Percentiles rank a stretch among this genome's conserved stretches.
Conservation (phyloP, 2,113 vertebrate species). For the Tautogolabrus adspersus region DNA sequence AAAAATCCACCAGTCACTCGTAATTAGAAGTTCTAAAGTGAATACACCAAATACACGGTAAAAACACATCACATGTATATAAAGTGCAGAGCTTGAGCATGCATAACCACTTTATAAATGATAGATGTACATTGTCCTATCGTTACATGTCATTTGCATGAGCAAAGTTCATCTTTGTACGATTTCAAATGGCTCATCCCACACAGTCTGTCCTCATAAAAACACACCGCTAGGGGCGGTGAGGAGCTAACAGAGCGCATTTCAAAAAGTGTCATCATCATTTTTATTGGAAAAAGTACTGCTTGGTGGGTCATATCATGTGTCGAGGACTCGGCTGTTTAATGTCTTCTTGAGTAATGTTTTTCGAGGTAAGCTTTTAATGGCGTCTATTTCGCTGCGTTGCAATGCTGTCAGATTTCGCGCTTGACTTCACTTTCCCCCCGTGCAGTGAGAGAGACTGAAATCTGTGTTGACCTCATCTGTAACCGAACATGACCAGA, state of each 20-base stretch:
- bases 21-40: too few relatives aligned
- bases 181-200: neutral
- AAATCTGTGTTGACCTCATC: constrained; percentile 11
- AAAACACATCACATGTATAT: too few relatives aligned
- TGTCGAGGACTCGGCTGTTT: neutral
- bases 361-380: constrained; percentile 13
- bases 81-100: too few relatives aligned
- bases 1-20: too few relatives aligned
- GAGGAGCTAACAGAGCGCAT: constrained; percentile 13
- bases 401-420: neutral
- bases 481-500: neutral
- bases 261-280: constrained; percentile 39
- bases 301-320: constrained; percentile 5
- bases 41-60: too few relatives aligned
- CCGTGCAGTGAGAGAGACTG: neutral
- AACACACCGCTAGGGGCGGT: constrained; percentile 49
- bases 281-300: constrained; percentile 54
- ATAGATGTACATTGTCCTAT: neutral
- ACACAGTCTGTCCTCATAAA: neutral
- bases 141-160: neutral
- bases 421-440: constrained; percentile 50
- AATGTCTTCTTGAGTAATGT: neutral
- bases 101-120: too few relatives aligned
- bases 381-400: neutral
- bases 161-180: neutral